phyloP scores from a whole-genome alignment of 2,888 invertebrate genomes.

The Metopia argyrocephala region DNA sequence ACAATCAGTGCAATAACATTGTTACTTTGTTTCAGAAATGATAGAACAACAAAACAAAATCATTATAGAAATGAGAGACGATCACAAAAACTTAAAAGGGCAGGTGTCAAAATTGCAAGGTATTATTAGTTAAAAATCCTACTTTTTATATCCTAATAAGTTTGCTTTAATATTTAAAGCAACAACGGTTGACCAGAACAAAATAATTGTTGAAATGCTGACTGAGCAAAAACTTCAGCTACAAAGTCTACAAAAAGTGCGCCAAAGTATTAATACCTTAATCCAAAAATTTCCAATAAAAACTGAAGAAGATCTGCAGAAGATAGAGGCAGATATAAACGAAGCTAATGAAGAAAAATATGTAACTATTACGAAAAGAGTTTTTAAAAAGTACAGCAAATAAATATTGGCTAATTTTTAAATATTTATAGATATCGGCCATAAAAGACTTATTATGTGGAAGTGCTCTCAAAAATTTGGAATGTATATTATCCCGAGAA shows the following conservation, averaged over 20 bases:
- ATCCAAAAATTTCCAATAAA: constrained; percentile 12
- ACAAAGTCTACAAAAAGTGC: constrained; percentile 8
- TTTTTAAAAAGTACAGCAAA: not conserved
- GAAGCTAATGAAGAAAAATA: constrained; percentile 42
- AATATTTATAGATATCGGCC: too few relatives aligned
- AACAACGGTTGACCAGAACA: constrained; percentile 41
- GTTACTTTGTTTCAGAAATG: constrained; percentile 23
- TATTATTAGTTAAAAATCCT: not conserved
- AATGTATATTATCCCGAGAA: too few relatives aligned
- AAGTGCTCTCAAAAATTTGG: not conserved
- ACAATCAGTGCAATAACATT: not conserved
- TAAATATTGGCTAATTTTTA: too few relatives aligned
- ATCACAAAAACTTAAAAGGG: constrained; percentile 35
- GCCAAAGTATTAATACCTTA: constrained; percentile 14
- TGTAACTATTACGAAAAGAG: too few relatives aligned
- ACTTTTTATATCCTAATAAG: too few relatives aligned
- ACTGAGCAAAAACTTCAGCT: constrained; percentile 41
- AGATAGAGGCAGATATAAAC: constrained; percentile 5
- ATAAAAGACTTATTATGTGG: not conserved
- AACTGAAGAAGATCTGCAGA: constrained; percentile 29
- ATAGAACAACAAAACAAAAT: constrained; percentile 22
- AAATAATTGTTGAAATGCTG: constrained; percentile 46
- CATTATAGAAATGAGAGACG: constrained; percentile 16
- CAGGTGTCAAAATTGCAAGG: constrained; percentile 45
- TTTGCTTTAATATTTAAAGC: constrained; percentile 26